Conservation (phyloP, 2,113 vertebrate genomes). For the Nothocercus nigrocapillus region DNA sequence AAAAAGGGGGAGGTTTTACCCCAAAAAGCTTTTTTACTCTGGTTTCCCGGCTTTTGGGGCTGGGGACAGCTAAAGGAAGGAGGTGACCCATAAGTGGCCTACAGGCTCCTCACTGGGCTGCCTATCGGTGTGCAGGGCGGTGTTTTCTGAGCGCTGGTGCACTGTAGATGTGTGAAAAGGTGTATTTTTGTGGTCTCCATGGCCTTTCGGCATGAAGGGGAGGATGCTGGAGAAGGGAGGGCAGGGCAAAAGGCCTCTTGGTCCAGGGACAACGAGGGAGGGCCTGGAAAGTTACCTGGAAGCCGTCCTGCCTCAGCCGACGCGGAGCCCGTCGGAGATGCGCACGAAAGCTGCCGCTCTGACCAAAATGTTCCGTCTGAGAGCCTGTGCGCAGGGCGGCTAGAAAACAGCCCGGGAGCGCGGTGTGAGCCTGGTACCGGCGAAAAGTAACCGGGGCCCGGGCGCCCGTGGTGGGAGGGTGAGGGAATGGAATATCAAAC, state of each 20-base stretch:
- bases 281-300: slow-evolving; percentile 53
- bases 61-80: not conserved
- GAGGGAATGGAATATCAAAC: slow-evolving; percentile 45
- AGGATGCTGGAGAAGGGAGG: not conserved
- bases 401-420: slow-evolving; percentile 39
- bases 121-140: not conserved
- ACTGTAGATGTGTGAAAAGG: not conserved
- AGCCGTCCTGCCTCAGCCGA: slow-evolving; percentile 19
- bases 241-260: not conserved
- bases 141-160: not conserved
- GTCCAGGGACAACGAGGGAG: not conserved
- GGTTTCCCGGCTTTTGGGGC: not conserved
- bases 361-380: slow-evolving; percentile 65
- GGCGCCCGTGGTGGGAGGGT: not conserved
- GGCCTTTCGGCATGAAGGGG: not conserved
- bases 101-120: not conserved
- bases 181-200: not conserved
- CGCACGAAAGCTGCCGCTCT: not conserved
- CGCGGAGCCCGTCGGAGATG: not conserved
- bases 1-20: rapidly evolving
- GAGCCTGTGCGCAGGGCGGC: slow-evolving; percentile 35
- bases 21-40: not conserved
- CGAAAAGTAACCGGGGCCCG: not conserved
- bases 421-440: slow-evolving; percentile 20
- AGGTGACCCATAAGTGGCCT: not conserved